Evolutionary conservation across 2,113 vertebrate genomes (phyloP).

Genomic region (Chiloscyllium plagiosum): DNA sequence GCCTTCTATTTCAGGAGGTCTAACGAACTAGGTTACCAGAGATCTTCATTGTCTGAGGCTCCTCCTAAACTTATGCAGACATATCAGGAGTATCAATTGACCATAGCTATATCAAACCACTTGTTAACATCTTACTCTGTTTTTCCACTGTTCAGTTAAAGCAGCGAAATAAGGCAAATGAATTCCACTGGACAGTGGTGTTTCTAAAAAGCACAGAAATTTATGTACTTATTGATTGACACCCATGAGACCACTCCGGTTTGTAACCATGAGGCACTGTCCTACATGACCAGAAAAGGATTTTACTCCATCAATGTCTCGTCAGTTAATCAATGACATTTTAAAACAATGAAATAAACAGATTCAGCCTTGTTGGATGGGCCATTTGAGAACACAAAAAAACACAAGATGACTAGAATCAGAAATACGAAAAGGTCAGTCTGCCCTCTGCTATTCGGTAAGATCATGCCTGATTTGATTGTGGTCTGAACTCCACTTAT

Average conservation of each 20-base stretch:
- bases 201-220: neutral
- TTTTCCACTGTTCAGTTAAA: neutral
- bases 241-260: neutral
- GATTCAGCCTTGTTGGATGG: neutral
- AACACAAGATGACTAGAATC: neutral
- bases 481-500: too few relatives aligned
- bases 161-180: neutral
- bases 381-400: neutral
- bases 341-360: neutral
- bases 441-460: too few relatives aligned
- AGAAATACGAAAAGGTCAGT: neutral
- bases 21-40: neutral
- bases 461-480: too few relatives aligned
- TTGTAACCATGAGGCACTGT: neutral
- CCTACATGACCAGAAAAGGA: neutral
- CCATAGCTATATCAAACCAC: neutral
- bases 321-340: neutral
- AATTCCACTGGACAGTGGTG: neutral
- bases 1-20: neutral
- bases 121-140: neutral
- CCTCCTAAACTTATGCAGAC: too few relatives aligned
- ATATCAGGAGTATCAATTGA: neutral
- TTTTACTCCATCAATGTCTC: neutral
- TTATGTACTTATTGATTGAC: neutral
- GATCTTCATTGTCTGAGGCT: neutral